These are phyloP conservation scores for Nematostella vectensis DNA, from an alignment of 92 coral and sea anemone genomes.

Conservation along the genomic window DNA sequence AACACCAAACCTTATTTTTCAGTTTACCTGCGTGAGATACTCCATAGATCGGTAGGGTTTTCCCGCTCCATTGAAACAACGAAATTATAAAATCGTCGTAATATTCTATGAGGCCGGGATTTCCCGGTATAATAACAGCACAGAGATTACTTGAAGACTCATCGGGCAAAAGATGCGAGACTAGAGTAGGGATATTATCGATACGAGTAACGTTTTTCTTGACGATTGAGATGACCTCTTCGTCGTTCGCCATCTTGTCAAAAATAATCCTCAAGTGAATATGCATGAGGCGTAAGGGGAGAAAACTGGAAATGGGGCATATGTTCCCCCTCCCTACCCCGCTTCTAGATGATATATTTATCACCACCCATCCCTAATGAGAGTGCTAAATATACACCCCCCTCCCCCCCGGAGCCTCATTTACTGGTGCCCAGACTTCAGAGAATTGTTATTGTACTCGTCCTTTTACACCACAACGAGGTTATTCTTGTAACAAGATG, in stretches of 20 bases:
- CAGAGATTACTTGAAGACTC: slow-evolving; percentile 14
- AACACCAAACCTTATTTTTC: too few species aligned
- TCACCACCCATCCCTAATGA: too few species aligned
- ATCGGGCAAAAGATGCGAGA: slow-evolving; percentile 58
- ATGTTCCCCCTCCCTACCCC: too few species aligned
- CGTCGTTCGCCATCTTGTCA: slow-evolving; percentile 50
- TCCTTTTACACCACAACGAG: too few species aligned
- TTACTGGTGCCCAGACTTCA: too few species aligned
- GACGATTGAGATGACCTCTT: slow-evolving; percentile 13
- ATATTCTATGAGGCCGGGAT: slow-evolving; percentile 91
- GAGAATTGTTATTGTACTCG: too few species aligned
- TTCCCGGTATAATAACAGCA: slow-evolving; percentile 86
- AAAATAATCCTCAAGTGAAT: not conserved
- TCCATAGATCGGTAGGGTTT: slow-evolving; percentile 59
- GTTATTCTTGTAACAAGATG: too few species aligned
- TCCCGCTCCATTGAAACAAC: slow-evolving; percentile 46
- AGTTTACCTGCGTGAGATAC: slow-evolving; percentile 84
- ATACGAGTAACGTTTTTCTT: slow-evolving; percentile 44
- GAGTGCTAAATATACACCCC: too few species aligned
- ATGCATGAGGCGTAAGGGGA: not conserved
- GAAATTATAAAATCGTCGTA: slow-evolving; percentile 67
- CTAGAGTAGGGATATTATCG: slow-evolving; percentile 76
- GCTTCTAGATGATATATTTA: too few species aligned
- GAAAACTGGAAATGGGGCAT: too few species aligned
- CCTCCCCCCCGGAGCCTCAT: too few species aligned